These are phyloP conservation scores for Lochmaea capreae DNA, from an alignment of 2,888 invertebrate genomes.

Conservation along the genomic window DNA sequence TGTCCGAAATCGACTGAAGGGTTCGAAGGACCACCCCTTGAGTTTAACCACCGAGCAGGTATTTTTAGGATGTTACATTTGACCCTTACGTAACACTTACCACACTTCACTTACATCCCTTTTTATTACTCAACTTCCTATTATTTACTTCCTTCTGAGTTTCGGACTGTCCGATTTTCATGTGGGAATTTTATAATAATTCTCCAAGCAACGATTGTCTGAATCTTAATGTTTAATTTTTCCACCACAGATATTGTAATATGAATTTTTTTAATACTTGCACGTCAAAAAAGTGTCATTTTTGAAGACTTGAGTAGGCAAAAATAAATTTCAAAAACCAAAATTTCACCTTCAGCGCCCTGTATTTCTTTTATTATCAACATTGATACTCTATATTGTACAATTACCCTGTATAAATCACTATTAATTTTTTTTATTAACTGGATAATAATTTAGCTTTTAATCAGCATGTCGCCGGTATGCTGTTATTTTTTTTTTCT, in stretches of 20 bases:
- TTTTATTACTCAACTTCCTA: constrained; percentile 40
- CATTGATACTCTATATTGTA: too few species aligned
- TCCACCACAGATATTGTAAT: too few species aligned
- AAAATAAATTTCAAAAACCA: too few species aligned
- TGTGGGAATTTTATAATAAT: constrained; percentile 31
- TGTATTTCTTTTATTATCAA: too few species aligned
- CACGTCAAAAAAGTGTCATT: too few species aligned
- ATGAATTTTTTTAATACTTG: too few species aligned
- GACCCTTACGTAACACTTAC: constrained; percentile 55
- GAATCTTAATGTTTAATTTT: too few species aligned
- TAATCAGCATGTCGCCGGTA: background rate
- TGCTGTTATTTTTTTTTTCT: background rate
- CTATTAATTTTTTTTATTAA: background rate
- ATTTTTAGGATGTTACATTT: constrained; percentile 52
- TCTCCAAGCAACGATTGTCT: background rate
- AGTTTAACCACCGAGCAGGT: constrained; percentile 55
- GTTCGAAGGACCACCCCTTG: constrained; percentile 48
- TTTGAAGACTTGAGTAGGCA: too few species aligned
- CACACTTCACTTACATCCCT: constrained; percentile 43
- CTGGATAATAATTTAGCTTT: background rate
- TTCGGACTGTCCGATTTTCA: constrained; percentile 16
- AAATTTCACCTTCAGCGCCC: too few species aligned
- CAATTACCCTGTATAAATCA: too few species aligned
- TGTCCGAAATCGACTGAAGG: constrained; percentile 54
- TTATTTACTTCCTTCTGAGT: constrained; percentile 43